Evolutionary conservation across 2,888 invertebrate species (phyloP).

Genomic region (Calameuta filiformis): DNA sequence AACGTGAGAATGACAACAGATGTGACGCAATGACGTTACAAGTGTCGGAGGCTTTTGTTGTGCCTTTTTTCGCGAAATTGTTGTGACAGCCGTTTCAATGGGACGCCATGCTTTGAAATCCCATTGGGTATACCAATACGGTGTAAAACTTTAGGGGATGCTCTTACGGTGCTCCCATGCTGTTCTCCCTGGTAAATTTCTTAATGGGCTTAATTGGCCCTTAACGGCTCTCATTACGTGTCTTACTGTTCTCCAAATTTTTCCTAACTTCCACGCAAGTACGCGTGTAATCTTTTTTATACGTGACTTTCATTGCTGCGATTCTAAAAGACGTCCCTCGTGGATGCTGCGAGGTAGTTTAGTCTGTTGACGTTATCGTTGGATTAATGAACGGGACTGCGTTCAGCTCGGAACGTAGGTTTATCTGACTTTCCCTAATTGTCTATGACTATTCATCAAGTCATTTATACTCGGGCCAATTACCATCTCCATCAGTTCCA

Average conservation of each 20-base stretch:
- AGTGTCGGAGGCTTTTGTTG: constrained; percentile 42
- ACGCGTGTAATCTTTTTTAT: neutral
- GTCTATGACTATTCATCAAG: constrained; percentile 55
- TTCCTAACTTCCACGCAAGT: neutral
- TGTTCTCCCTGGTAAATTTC: neutral
- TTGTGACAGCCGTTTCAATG: constrained; percentile 56
- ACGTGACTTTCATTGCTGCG: neutral
- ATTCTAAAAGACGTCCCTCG: neutral
- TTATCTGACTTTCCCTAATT: constrained; percentile 44
- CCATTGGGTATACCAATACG: neutral
- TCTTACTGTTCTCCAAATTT: neutral
- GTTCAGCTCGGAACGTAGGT: constrained; percentile 16
- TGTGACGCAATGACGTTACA: constrained; percentile 59
- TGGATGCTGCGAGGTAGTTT: neutral
- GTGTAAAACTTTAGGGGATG: neutral
- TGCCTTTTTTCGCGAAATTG: constrained; percentile 54
- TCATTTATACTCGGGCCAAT: constrained; percentile 52
- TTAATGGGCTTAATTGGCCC: neutral
- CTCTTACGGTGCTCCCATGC: neutral
- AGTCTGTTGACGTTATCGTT: constrained; percentile 7
- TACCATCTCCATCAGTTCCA: constrained; percentile 41
- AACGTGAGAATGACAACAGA: constrained; percentile 63
- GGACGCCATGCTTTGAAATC: neutral
- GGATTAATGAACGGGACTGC: neutral
- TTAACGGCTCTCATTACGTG: neutral